Evolutionary conservation across 2,113 vertebrate genomes (phyloP), one percentile per base, ranked within the genome.

Genomic region (Ammodytes marinus): DNA sequence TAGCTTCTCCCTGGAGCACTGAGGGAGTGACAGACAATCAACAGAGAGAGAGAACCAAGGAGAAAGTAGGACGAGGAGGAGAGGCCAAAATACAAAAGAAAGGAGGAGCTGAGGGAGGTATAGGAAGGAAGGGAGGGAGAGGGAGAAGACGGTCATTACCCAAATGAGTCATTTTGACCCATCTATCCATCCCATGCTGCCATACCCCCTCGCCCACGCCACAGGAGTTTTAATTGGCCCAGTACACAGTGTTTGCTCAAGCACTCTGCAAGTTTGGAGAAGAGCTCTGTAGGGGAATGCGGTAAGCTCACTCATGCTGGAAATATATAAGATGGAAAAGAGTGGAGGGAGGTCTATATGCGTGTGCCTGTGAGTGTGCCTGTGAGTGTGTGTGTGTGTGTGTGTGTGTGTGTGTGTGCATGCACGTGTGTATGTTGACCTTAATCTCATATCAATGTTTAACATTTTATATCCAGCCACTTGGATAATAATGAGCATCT

Each of bases 181-280:
- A 92, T 94, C 92, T 91, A 90, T 93, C 89, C 87, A 80, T 92
- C 92, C 92, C 86, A 63, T 80, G 86, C 84, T 85, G 84, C 87
- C 87, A 82, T 84, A 71, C 72, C 84, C 78, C 75, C 77, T 91
- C 86, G 88, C 90, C 92, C 85, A 94, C 94, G 81, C 82, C 83
- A 80, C 77, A 86, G 81, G 80, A 88, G 83, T 91, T 92, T 92
- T 95, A 95, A 96, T 95, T 95, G 92, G 93, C 86, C 87, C 87
- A 60, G 86, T 83, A 86, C 88, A 80, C 89, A 88, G 73, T 87
- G 90, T 94, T 92, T 92, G 87, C 86, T 93, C 83, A 89, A 91
- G 86, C 91, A 92, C 83, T 84, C 70, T 79, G 82, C 82, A 79
- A 92, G 89, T 91, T 91, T 93, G 91, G 91, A 91, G 92, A 90